Evolutionary conservation across 2,888 invertebrate genomes (phyloP).

Genomic region (Dryadula phaetusa): DNA sequence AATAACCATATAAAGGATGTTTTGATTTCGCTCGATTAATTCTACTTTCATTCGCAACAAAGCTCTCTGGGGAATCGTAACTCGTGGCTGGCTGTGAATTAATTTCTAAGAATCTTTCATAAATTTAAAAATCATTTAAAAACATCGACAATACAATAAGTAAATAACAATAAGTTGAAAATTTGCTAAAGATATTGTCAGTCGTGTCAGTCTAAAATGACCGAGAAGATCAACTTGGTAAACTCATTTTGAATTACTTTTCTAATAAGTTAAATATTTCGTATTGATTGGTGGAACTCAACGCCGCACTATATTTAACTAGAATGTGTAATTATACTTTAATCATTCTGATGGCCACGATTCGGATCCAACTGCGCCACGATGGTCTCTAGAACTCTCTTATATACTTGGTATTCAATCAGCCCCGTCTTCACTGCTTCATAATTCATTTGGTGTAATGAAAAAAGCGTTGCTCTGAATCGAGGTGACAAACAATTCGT

Average conservation of each 20-base stretch:
- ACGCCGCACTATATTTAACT: no score
- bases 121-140: background rate
- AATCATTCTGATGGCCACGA: no score
- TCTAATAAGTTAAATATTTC: no score
- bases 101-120: background rate
- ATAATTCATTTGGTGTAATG: constrained; percentile 33
- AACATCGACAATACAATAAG: background rate
- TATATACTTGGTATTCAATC: constrained; percentile 26
- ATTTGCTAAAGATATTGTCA: background rate
- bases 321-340: no score
- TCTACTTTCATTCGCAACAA: constrained; percentile 13
- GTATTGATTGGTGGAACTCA: no score
- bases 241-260: no score
- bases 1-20: constrained; percentile 1
- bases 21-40: constrained; percentile 19
- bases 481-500: constrained; percentile 37
- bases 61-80: constrained; percentile 9
- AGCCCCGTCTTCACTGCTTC: constrained; percentile 19
- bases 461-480: constrained; percentile 32
- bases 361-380: no score
- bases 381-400: background rate
- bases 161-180: background rate
- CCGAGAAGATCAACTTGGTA: no score
- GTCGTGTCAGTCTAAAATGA: background rate
- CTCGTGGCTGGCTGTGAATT: background rate